Percentiles rank a stretch among this genome's conserved stretches.
phyloP scores from a whole-genome alignment of 2,888 invertebrate species.

The Acrobasis repandana region DNA sequence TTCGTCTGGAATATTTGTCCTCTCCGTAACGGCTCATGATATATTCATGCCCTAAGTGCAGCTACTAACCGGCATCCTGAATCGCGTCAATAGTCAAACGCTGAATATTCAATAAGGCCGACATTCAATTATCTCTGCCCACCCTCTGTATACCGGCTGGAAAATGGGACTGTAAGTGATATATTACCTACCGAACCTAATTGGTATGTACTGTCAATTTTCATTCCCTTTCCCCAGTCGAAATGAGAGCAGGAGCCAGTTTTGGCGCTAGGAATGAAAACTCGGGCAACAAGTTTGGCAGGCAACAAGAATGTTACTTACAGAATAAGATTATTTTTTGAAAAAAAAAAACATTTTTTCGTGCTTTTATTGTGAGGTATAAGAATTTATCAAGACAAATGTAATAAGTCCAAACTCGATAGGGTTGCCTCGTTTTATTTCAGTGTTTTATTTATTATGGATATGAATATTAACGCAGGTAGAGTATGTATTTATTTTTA shows the following conservation, averaged over 20 bases:
- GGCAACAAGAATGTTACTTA: background rate
- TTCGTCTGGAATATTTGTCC: background rate
- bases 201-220: constrained; percentile 21
- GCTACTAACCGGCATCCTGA: constrained; percentile 5
- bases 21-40: constrained; percentile 5
- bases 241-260: background rate
- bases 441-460: no score
- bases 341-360: no score
- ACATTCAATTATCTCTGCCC: constrained; percentile 22
- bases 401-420: no score
- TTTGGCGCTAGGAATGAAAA: background rate
- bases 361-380: no score
- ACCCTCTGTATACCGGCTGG: constrained; percentile 9
- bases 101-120: constrained; percentile 21
- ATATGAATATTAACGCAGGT: no score
- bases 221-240: constrained; percentile 1
- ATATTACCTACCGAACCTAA: constrained; percentile 19
- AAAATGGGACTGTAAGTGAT: constrained; percentile 21
- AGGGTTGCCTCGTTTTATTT: no score
- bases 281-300: background rate
- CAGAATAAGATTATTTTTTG: no score
- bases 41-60: constrained; percentile 17
- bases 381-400: no score
- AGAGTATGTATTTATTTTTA: no score
- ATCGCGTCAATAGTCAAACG: constrained; percentile 18